Conservation (phyloP, 35 echinoderm and acorn worm species). For the Ophiothrix spiculata region DNA sequence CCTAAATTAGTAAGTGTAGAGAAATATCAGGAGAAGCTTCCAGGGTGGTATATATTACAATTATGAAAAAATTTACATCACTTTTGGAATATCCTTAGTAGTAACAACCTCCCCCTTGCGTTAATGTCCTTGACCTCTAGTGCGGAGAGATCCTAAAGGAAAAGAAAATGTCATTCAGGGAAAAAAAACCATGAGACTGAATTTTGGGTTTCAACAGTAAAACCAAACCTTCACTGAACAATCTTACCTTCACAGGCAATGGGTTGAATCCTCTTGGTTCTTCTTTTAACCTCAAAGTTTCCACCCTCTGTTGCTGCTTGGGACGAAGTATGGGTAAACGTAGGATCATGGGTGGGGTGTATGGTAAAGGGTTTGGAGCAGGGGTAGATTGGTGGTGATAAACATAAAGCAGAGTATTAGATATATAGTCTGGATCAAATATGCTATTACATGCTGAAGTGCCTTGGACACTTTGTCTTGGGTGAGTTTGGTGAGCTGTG, state of each 20-base stretch:
- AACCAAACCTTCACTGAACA: no score
- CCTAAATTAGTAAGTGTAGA: no score
- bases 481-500: not conserved
- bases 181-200: no score
- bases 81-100: no score
- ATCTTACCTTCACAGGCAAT: conserved; percentile 54
- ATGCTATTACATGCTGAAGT: not conserved
- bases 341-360: conserved; percentile 48
- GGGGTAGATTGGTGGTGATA: conserved; percentile 19
- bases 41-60: no score
- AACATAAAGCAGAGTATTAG: conserved; percentile 18
- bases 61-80: no score
- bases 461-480: not conserved
- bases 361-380: conserved; percentile 35
- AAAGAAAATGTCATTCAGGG: no score
- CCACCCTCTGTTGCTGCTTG: conserved; percentile 50
- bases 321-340: conserved; percentile 38
- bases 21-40: no score
- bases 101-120: no score
- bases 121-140: no score
- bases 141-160: no score
- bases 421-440: conserved; percentile 25
- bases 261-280: conserved; percentile 49
- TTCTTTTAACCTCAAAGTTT: conserved; percentile 30
- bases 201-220: no score